phyloP scores from a whole-genome alignment of 1,140 invertebrate genomes.

The Drosophila arizonae region DNA sequence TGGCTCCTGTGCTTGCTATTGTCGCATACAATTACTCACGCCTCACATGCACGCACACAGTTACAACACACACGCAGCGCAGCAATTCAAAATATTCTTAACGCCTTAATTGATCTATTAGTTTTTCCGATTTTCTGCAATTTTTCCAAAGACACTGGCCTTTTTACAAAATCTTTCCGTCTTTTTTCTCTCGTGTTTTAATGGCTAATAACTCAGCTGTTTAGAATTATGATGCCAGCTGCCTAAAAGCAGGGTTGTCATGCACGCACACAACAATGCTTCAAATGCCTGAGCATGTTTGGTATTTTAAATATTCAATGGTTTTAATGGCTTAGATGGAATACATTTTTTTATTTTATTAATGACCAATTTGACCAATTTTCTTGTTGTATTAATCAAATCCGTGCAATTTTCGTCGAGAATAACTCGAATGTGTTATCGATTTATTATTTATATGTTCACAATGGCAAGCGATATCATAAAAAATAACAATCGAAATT shows the following conservation, averaged over 20 bases:
- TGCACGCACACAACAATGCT: not conserved
- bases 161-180: conserved; percentile 12
- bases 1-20: conserved; percentile 49
- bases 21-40: conserved; percentile 31
- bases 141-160: conserved; percentile 34
- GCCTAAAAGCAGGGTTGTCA: conserved; percentile 27
- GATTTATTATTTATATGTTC: not conserved
- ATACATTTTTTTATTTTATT: not conserved
- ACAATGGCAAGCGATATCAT: not conserved
- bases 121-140: conserved; percentile 4
- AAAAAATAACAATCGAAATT: not conserved
- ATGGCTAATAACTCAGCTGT: conserved; percentile 47
- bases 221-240: conserved; percentile 45
- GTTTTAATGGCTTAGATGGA: not conserved
- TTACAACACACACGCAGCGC: conserved; percentile 7
- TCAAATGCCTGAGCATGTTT: too few species aligned
- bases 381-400: too few species aligned
- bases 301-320: conserved; percentile 11
- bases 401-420: too few species aligned
- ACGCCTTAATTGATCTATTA: not conserved
- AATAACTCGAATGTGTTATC: not conserved
- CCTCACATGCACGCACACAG: conserved; percentile 16
- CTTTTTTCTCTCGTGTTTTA: conserved; percentile 38
- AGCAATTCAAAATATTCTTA: not conserved
- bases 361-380: not conserved